Conservation (phyloP, 1,140 invertebrate species). For the Dendrolimus punctatus region DNA sequence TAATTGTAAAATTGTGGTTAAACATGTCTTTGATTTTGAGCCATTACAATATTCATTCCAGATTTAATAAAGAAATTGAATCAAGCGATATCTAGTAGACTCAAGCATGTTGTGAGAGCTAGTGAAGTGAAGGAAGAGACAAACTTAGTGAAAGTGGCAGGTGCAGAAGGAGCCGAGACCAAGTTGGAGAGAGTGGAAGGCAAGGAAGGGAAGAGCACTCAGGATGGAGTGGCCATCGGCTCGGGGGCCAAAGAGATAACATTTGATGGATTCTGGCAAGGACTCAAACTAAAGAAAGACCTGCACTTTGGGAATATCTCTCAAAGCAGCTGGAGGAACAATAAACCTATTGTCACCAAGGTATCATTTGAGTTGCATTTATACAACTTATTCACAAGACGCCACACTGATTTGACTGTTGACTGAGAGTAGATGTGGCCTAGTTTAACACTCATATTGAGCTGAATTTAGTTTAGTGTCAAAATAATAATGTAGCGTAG, state of each 20-base stretch:
- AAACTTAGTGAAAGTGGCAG: constrained; percentile 6
- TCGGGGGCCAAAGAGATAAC: constrained; percentile 51
- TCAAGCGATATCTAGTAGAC: constrained; percentile 27
- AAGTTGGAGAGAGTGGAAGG: constrained; percentile 34
- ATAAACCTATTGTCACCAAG: constrained; percentile 54
- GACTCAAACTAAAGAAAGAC: constrained; percentile 56
- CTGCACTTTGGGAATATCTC: constrained; percentile 60
- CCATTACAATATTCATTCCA: constrained; percentile 17
- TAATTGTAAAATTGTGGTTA: no score
- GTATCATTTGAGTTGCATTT: constrained; percentile 20
- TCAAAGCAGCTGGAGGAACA: constrained; percentile 50
- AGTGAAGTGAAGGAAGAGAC: constrained; percentile 7
- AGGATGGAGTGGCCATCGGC: constrained; percentile 26
- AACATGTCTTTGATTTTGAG: no score
- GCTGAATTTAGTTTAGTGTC: no score
- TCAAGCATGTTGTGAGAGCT: constrained; percentile 24
- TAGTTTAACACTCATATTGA: no score
- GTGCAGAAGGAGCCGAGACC: neutral
- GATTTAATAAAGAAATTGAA: constrained; percentile 52
- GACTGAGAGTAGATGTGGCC: no score
- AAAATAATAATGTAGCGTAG: no score
- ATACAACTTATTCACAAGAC: no score
- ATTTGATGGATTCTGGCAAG: constrained; percentile 49
- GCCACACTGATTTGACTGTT: no score
- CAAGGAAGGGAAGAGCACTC: constrained; percentile 12